phyloP scores from a whole-genome alignment of 2,888 invertebrate genomes.

The Lacanobia wlatinum region DNA sequence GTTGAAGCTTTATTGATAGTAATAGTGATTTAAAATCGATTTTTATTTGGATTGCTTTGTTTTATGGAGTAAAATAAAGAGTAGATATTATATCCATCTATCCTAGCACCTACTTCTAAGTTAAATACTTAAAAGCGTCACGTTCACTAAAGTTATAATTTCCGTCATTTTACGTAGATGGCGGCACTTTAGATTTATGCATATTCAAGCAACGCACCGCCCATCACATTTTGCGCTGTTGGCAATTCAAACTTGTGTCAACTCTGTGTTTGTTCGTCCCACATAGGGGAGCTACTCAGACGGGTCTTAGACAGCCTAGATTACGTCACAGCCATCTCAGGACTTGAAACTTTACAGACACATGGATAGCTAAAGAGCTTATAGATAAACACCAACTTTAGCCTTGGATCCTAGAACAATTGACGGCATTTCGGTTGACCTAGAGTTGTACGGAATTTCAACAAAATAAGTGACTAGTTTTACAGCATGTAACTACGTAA shows the following conservation, averaged over 20 bases:
- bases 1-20: too few species aligned
- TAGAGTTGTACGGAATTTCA: not conserved
- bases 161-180: not conserved
- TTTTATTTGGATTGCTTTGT: too few species aligned
- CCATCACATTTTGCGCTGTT: not conserved
- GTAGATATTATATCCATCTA: not conserved
- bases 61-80: too few species aligned
- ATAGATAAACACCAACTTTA: not conserved
- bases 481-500: too few species aligned
- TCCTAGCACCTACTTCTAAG: not conserved
- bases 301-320: not conserved
- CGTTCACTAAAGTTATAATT: not conserved
- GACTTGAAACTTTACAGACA: constrained; percentile 5
- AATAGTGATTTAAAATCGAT: too few species aligned
- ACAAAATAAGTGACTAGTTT: too few species aligned
- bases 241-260: constrained; percentile 4
- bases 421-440: not conserved
- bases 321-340: not conserved
- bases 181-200: too few species aligned
- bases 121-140: not conserved
- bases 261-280: not conserved
- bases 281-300: not conserved
- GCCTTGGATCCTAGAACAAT: too few species aligned
- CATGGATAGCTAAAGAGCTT: not conserved
- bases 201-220: not conserved